Base-by-base conservation (phyloP, 2,797 vertebrate genomes). In the Darevskia mixta region DNA sequence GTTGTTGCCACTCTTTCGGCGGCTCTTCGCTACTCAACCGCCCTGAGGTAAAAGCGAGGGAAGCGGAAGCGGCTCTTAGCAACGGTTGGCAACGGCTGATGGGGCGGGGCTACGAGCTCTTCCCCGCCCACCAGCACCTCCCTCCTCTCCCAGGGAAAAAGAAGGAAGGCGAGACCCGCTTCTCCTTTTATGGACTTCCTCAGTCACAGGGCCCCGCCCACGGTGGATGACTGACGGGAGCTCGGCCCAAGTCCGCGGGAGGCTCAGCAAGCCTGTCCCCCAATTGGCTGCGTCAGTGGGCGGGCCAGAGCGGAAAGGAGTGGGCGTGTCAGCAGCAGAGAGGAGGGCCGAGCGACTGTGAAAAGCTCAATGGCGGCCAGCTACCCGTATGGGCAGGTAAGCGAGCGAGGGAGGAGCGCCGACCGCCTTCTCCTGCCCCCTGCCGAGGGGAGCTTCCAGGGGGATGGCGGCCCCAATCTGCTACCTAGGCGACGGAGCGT, bases 321-420 rank as follows among this genome's bases (percentile, higher is more conserved):
- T 27, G 32, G 35, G 61, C 11, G 7, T 9, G 23, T 7, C n/a
- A 9, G 77, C 27, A 29, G 41, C 5, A 49, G 45, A 49, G 38
- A 7, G 43, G 92, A 90, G 3, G 61, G 94, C 18, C 8, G 38
- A 32, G 32, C 7, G 41, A 10, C 45, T 17, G 82, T 2, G 29
- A 4, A 41, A 41, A 38, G 0, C 15, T 55, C 32, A n/a, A 89
- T 89, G 88, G 88, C 88, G 49, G 58, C 83, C 58, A 66, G 78
- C 38, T 89, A 86, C 79, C 88, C 88, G 23, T 86, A 89, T 66
- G 88, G 88, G 8, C 88, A 89, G 88, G 88, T 89, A 4, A 86
- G 82, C 35, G 2, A 13, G 66, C 13, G 29, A 9, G 32, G 2
- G 11, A 0, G 1, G 41, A 27, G 29, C 41, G 18, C 11, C 45